These are phyloP conservation scores for Phasianus colchicus DNA, from an alignment of 2,113 vertebrate species.

Conservation along the genomic window DNA sequence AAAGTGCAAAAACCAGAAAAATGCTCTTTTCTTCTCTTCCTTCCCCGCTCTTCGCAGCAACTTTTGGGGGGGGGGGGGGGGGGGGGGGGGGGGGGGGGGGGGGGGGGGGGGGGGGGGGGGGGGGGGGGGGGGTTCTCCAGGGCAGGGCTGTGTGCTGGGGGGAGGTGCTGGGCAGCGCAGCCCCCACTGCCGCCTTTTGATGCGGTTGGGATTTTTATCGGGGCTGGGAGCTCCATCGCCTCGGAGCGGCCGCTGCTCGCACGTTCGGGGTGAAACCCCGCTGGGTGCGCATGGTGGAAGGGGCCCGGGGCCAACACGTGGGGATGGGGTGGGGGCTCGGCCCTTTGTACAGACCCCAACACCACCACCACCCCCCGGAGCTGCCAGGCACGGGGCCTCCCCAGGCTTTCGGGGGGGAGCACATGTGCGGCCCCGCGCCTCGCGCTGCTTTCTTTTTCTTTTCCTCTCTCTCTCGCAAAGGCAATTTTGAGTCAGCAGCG, in stretches of 20 bases:
- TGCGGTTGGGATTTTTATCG: background rate
- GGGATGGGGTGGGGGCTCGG: too few relatives aligned
- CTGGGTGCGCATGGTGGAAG: background rate
- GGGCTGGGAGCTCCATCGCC: background rate
- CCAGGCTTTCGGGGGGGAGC: too few relatives aligned
- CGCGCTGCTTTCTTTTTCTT: too few relatives aligned
- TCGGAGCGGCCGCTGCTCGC: fast-evolving
- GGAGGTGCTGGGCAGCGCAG: too few relatives aligned
- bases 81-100: background rate
- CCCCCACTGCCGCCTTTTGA: background rate
- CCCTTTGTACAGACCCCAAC: too few relatives aligned
- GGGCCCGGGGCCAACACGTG: background rate
- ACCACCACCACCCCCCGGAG: background rate
- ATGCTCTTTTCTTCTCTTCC: background rate
- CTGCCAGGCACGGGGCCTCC: background rate
- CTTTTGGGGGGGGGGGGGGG: too few relatives aligned
- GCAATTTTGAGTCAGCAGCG: too few relatives aligned
- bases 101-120: too few relatives aligned
- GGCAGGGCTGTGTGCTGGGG: too few relatives aligned
- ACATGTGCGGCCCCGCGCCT: too few relatives aligned
- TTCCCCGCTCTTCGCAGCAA: background rate
- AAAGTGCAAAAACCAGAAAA: background rate
- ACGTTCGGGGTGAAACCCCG: background rate
- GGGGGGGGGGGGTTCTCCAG: background rate
- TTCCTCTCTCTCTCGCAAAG: too few relatives aligned